Base-by-base conservation (phyloP, 2,888 invertebrate species). In the Cosmia trapezina region DNA sequence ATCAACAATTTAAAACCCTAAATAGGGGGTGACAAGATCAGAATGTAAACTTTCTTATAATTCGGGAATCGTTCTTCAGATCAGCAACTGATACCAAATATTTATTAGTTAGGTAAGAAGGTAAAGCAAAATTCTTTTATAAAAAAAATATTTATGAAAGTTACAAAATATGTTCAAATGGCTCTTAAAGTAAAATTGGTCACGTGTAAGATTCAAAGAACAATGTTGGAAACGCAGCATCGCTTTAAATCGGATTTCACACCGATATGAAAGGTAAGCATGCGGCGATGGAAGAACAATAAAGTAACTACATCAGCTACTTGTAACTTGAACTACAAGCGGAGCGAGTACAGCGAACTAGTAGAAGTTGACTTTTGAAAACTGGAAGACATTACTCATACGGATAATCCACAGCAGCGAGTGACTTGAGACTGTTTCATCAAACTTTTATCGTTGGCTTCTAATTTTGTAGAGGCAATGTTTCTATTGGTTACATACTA, bases 211-310 rank as follows among this genome's bases (percentile, higher is more conserved):
- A 17, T 45, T 54, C 4, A 51, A 57, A 57, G 17, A 63, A 45
- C 2, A 45, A 12, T 60, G 4, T 37, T 7, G 3, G 43, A 53
- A 69, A 57, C 53, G 9, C 54, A 47, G 45, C 17, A 37, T 28
- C 19, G 12, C 9, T 61, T 45, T 57, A 66, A 60, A 75, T 57
- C 56, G 22, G 22, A 69, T 80, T 65, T 19, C 33, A 49, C 11
- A 11, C 6, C 54, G 28, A 43, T 72, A 80, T 69, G 59, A 69
- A 69, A 81, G 49, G 57, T 49, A 77, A 77, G 68, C 61, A 65
- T 14, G 37, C 12, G 49, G 54, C 65, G 78, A 80, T 80, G 66
- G 51, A 80, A 81, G 62, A 72, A 80, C n/a, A 77, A 77, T 77
- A 72, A 60, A 60, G 65, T 60, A 72, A 69, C 57, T 41, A 60